These are phyloP conservation scores for Pogonognathellus flavescens DNA, from an alignment of 1,140 invertebrate species.

Conservation along the genomic window DNA sequence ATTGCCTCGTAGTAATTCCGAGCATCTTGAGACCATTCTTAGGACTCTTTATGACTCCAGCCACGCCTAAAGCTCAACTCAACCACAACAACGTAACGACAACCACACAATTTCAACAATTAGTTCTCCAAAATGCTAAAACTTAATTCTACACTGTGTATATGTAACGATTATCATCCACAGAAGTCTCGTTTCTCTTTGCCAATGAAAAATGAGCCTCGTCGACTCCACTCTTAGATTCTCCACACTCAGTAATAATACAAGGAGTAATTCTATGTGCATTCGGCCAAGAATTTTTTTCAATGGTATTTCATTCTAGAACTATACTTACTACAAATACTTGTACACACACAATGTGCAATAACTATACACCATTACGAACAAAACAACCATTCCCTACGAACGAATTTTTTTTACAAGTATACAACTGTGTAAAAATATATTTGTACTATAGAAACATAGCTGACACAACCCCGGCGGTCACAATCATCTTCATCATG, in stretches of 20 bases:
- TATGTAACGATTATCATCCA: not conserved
- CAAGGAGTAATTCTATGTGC: not conserved
- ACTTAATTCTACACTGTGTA: slow-evolving; percentile 3
- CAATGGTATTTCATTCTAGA: no score
- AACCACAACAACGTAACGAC: slow-evolving; percentile 45
- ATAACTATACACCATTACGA: not conserved
- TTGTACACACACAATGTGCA: not conserved
- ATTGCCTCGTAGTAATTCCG: slow-evolving; percentile 40
- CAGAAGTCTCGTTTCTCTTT: not conserved
- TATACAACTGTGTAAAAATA: no score
- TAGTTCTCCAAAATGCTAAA: slow-evolving; percentile 46
- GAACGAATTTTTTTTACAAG: no score
- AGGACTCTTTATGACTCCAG: slow-evolving; percentile 28
- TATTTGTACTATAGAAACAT: no score
- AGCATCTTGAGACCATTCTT: slow-evolving; percentile 48
- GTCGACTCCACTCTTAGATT: not conserved
- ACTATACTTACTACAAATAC: slow-evolving; percentile 13
- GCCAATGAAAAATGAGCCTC: not conserved
- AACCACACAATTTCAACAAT: slow-evolving; percentile 48
- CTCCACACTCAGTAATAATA: not conserved
- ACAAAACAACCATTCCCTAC: no score
- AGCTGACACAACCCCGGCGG: slow-evolving; percentile 23
- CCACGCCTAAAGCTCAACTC: slow-evolving; percentile 44
- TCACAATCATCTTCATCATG: slow-evolving; percentile 46
- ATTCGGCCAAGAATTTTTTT: slow-evolving; percentile 25